These are phyloP conservation scores for Hydrozoanthus gracilis DNA, from an alignment of 92 coral and sea anemone genomes.

Conservation along the genomic window DNA sequence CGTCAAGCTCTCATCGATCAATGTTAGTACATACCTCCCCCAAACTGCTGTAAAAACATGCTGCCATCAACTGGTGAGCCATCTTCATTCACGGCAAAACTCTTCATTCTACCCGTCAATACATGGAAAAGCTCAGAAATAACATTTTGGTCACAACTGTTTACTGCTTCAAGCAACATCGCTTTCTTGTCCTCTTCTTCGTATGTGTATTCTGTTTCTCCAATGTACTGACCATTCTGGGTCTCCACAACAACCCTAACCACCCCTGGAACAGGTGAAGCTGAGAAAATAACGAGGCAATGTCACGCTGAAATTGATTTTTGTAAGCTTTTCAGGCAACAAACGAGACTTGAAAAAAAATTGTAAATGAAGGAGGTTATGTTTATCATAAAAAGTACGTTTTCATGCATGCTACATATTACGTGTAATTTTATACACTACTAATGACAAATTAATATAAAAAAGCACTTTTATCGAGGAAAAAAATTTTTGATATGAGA, in stretches of 20 bases:
- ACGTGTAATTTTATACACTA: too few relatives aligned
- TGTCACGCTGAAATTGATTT: too few relatives aligned
- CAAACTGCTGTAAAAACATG: not conserved
- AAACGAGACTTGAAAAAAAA: too few relatives aligned
- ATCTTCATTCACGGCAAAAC: conserved; percentile 10
- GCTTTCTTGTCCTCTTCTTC: conserved; percentile 12
- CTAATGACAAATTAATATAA: too few relatives aligned
- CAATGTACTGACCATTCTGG: conserved; percentile 16
- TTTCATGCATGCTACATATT: too few relatives aligned
- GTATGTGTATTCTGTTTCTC: conserved; percentile 25
- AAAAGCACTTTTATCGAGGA: too few relatives aligned
- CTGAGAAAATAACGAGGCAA: not conserved
- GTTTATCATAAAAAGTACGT: too few relatives aligned
- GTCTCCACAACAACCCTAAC: conserved; percentile 34
- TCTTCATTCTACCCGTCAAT: conserved; percentile 12
- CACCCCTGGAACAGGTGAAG: conserved; percentile 14
- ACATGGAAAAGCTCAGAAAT: not conserved
- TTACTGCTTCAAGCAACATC: conserved; percentile 1
- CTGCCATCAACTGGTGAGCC: not conserved
- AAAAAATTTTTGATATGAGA: too few relatives aligned
- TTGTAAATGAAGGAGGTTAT: too few relatives aligned
- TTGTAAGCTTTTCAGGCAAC: too few relatives aligned
- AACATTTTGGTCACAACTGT: not conserved
- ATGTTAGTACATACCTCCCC: conserved; percentile 20
- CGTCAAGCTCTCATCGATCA: not conserved